Percentiles rank a stretch among this genome's conserved stretches.
These are phyloP conservation scores for Oreortyx pictus DNA, from an alignment of 2,797 vertebrate genomes.

Conservation along the genomic window DNA sequence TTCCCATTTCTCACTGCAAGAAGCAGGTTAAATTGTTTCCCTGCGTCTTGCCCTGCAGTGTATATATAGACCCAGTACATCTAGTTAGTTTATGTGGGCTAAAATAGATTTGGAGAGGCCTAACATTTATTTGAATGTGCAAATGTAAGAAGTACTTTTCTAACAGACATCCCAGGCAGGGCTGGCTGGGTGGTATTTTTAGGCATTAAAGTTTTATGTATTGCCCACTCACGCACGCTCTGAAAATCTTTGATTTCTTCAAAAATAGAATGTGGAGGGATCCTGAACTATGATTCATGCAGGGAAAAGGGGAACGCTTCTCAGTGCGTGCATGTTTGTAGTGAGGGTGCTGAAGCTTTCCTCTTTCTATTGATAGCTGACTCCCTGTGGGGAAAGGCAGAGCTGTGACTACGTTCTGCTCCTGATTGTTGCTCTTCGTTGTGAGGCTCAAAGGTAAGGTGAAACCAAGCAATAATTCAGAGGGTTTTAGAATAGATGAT, in stretches of 20 bases:
- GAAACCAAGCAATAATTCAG: neutral
- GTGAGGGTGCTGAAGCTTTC: neutral
- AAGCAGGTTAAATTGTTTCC: neutral
- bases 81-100: neutral
- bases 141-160: neutral
- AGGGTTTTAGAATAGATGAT: neutral
- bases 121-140: neutral
- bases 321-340: neutral
- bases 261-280: neutral
- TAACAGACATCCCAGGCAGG: neutral
- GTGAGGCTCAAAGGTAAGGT: neutral
- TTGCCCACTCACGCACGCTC: neutral
- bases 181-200: neutral
- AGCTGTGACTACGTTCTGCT: neutral
- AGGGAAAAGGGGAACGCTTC: neutral
- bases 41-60: neutral
- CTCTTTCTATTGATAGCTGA: accelerated
- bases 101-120: neutral
- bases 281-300: accelerated
- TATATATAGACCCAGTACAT: neutral
- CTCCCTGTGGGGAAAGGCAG: neutral
- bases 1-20: neutral
- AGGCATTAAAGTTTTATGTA: neutral
- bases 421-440: neutral
- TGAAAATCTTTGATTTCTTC: neutral